Evolutionary conservation across 2,888 invertebrate genomes (phyloP).

Genomic region (Anthophora plumipes): DNA sequence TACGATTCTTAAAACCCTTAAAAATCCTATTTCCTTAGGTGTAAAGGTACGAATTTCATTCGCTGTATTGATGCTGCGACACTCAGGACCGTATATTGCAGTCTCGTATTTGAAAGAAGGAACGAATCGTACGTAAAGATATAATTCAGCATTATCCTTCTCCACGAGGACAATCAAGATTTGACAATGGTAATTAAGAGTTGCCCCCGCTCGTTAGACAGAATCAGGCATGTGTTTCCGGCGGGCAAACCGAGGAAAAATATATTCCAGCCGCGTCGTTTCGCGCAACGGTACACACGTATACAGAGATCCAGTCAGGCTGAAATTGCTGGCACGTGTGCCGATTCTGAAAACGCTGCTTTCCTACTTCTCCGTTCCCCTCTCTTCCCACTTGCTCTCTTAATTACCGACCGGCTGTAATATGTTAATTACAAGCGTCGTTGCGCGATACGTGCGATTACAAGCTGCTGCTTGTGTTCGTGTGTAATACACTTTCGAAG

Average conservation of each 20-base stretch:
- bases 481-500: too few species aligned
- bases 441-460: not conserved
- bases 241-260: not conserved
- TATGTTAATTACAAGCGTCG: constrained; percentile 11
- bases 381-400: not conserved
- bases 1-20: too few species aligned
- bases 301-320: constrained; percentile 1
- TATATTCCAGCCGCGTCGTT: constrained; percentile 33
- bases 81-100: too few species aligned
- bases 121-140: too few species aligned
- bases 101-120: not conserved
- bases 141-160: not conserved
- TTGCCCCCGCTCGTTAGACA: not conserved
- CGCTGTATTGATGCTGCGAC: too few species aligned
- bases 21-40: too few species aligned
- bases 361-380: too few species aligned
- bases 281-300: constrained; percentile 25
- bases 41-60: too few species aligned
- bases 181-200: constrained; percentile 1
- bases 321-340: constrained; percentile 42
- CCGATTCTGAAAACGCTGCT: constrained; percentile 25
- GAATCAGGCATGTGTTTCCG: constrained; percentile 7
- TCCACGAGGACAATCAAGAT: not conserved
- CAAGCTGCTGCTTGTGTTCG: too few species aligned
- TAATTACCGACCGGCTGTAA: constrained; percentile 16